A percentile compares a stretch with the other conserved stretches of the same genome.
Conservation (phyloP, 1,140 invertebrate genomes). For the Brevipalpus yothersi region DNA sequence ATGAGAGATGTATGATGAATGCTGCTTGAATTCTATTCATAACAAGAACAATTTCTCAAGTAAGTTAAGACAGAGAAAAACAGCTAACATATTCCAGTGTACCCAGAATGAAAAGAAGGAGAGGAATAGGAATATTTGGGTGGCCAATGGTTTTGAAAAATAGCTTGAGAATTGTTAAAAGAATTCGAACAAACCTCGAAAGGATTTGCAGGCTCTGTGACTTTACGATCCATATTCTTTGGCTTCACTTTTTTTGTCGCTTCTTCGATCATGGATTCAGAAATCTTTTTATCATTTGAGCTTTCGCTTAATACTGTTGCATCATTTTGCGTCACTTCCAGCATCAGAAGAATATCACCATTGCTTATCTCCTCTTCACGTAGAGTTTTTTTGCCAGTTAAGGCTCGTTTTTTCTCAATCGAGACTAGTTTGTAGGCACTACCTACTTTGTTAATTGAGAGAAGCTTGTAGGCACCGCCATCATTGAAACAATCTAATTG, state of each 20-base stretch:
- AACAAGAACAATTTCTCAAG: no score
- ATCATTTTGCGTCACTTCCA: slow-evolving; percentile 16
- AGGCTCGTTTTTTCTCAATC: slow-evolving; percentile 16
- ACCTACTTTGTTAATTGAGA: slow-evolving; percentile 19
- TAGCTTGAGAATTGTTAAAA: no score
- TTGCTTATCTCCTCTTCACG: slow-evolving; percentile 18
- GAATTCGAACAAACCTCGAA: neutral
- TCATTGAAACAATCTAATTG: slow-evolving; percentile 18
- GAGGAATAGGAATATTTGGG: neutral
- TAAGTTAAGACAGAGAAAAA: neutral
- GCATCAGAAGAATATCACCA: slow-evolving; percentile 1
- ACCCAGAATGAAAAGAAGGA: neutral
- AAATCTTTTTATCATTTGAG: slow-evolving; percentile 14
- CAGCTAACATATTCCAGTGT: neutral
- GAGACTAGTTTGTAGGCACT: slow-evolving; percentile 20
- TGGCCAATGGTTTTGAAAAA: neutral
- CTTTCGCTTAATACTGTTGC: neutral
- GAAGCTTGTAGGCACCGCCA: slow-evolving; percentile 19
- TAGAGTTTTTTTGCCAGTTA: slow-evolving; percentile 17
- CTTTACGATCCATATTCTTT: slow-evolving; percentile 10
- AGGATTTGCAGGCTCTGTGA: slow-evolving; percentile 10
- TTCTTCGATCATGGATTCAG: slow-evolving; percentile 16
- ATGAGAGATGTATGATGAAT: slow-evolving; percentile 5
- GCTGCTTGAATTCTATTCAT: no score
- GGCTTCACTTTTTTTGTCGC: slow-evolving; percentile 17